Percentiles rank a stretch among this genome's conserved stretches.
These are phyloP conservation scores for Dufourea novaeangliae DNA, from an alignment of 1,140 invertebrate genomes.

Conservation along the genomic window DNA sequence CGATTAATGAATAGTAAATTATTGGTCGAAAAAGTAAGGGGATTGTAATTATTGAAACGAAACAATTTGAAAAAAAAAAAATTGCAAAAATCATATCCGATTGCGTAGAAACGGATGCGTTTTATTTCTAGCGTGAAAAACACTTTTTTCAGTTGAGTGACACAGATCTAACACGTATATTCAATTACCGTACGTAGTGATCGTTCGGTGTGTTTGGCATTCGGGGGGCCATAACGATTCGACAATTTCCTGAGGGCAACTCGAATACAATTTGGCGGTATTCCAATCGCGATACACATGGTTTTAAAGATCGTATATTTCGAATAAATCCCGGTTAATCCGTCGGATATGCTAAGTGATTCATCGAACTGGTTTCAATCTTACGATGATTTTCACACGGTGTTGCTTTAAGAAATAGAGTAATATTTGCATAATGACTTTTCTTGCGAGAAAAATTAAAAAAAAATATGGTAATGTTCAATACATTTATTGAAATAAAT, in stretches of 20 bases:
- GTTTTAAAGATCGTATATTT: constrained; percentile 40
- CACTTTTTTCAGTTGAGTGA: constrained; percentile 4
- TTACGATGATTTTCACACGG: background rate
- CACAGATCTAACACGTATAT: constrained; percentile 52
- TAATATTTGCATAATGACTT: background rate
- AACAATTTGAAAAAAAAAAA: background rate
- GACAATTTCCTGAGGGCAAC: constrained; percentile 50
- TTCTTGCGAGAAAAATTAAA: no score
- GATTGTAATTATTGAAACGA: background rate
- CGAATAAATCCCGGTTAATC: constrained; percentile 57
- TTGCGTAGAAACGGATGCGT: background rate
- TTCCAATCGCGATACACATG: constrained; percentile 60
- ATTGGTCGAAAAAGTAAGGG: background rate
- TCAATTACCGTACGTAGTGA: constrained; percentile 50
- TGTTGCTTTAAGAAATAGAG: no score
- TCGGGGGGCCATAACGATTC: constrained; percentile 46
- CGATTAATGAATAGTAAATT: no score
- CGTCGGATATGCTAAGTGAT: constrained; percentile 28
- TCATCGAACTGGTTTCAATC: constrained; percentile 20
- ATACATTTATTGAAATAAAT: no score
- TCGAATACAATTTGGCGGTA: constrained; percentile 58
- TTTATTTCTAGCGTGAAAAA: constrained; percentile 12
- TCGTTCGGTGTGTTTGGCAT: constrained; percentile 43
- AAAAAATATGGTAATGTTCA: no score
- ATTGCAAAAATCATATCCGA: background rate